Evolutionary conservation across 2,888 invertebrate genomes (phyloP).

Genomic region (Zhuqinia jingwanae): DNA sequence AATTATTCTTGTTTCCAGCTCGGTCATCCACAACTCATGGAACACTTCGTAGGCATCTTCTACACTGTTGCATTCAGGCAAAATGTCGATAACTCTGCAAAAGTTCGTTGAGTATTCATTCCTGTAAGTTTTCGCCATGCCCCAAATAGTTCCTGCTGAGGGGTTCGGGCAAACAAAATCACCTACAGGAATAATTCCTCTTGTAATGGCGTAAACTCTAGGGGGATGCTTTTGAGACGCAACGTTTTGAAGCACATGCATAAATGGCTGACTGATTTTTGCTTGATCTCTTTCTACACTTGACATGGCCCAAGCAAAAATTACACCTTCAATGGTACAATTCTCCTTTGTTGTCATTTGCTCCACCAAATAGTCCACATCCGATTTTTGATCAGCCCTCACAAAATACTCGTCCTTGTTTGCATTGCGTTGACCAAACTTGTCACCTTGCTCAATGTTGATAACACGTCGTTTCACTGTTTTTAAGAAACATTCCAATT

Average conservation of each 20-base stretch:
- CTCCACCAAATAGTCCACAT: slow-evolving; percentile 44
- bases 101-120: slow-evolving; percentile 54
- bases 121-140: slow-evolving; percentile 57
- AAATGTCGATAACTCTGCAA: slow-evolving; percentile 64
- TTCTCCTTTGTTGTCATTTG: slow-evolving; percentile 1
- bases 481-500: slow-evolving; percentile 25
- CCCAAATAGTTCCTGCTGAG: slow-evolving; percentile 55
- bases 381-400: slow-evolving; percentile 31
- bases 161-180: slow-evolving; percentile 59
- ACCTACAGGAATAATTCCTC: slow-evolving; percentile 61
- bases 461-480: slow-evolving; percentile 22
- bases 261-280: slow-evolving; percentile 59
- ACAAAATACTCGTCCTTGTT: slow-evolving; percentile 19
- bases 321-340: slow-evolving; percentile 46
- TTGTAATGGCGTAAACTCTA: slow-evolving; percentile 54
- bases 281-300: slow-evolving; percentile 55
- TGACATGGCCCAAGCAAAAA: slow-evolving; percentile 61
- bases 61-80: slow-evolving; percentile 30
- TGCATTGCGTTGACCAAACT: neutral
- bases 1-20: slow-evolving; percentile 55
- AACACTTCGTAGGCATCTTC: slow-evolving; percentile 59
- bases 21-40: slow-evolving; percentile 59
- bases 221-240: slow-evolving; percentile 32
- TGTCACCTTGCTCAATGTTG: neutral
- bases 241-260: slow-evolving; percentile 52